Base-by-base conservation (phyloP, 2,113 vertebrate species). In the Phaethornis superciliosus region DNA sequence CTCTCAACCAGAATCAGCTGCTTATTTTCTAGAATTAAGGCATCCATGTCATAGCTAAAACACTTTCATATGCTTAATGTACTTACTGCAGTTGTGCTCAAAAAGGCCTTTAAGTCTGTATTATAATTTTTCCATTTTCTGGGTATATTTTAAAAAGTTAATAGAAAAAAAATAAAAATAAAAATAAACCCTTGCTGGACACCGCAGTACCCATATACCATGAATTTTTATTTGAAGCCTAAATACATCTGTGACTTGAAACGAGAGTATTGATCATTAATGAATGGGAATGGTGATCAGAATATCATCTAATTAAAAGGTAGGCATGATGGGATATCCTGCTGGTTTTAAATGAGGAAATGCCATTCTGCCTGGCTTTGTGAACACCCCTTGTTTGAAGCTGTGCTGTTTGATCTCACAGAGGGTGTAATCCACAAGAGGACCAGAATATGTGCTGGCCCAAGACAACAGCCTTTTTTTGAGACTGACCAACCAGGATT, bases 241-340 rank as follows among this genome's bases (percentile, higher is more conserved):
- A 81, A 91, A 87, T 40, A 55, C 26, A 81, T 88, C 32, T 71
- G n/a, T 49, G 27, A 88, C 72, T 72, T 89, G 76, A 94, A 88
- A 92, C 1, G 2, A 65, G 56, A 83, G 90, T 85, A 95, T 59
- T 93, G 94, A 94, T 93, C 81, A 90, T 85, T 97, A 92, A 95
- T 59, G 64, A 94, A 95, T 72, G 71, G 86, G 59, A 94, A 95
- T 10, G 71, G 86, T 84, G 80, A 96, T 87, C 70, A 91, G 95
- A 96, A 72, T 81, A 94, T 75, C 85, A 94, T 59, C 87, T 97
- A 93, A 96, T 93, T 95, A 96, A 93, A 94, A 97, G 71, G 85
- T 67, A 88, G 85, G 58, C 62, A 72, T 65, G 90, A 93, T 37
- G 78, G 88, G 85, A 85, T 91, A 60, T 69, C 93, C 87, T 93